Percentiles rank a stretch among this genome's conserved stretches.
Conservation (phyloP, 1,140 invertebrate species). For the Aporrectodea caliginosa region DNA sequence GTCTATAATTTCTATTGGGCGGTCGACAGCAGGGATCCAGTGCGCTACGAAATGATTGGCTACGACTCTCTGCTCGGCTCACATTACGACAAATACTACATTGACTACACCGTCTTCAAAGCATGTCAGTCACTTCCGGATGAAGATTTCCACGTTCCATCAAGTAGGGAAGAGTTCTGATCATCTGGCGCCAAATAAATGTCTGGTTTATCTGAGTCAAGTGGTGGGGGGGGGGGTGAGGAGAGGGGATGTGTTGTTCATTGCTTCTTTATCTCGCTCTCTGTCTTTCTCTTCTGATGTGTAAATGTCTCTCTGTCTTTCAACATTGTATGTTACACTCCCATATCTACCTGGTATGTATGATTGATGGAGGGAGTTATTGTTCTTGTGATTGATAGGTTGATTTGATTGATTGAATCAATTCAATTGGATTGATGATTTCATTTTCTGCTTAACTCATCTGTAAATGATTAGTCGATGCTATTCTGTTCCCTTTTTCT, state of each 20-base stretch:
- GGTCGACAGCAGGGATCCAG: constrained; percentile 57
- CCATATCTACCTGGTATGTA: too few species aligned
- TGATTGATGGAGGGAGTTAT: not conserved
- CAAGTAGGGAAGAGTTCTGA: not conserved
- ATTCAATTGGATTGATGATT: not conserved
- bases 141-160: not conserved
- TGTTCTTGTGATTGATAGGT: not conserved
- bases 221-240: not conserved
- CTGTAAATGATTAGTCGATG: not conserved
- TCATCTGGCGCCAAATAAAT: not conserved
- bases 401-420: not conserved
- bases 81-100: constrained; percentile 92
- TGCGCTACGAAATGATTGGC: constrained; percentile 87
- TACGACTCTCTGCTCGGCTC: constrained; percentile 87
- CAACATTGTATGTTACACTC: too few species aligned
- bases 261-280: not conserved
- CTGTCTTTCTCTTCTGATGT: not conserved
- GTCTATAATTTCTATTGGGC: constrained; percentile 67
- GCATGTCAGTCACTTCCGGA: constrained; percentile 52
- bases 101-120: constrained; percentile 74
- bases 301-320: too few species aligned
- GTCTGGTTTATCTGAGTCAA: not conserved
- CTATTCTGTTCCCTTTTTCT: constrained; percentile 35
- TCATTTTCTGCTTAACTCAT: not conserved
- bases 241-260: not conserved